phyloP scores from a whole-genome alignment of 2,888 invertebrate genomes.

The Diarsia brunnea region DNA sequence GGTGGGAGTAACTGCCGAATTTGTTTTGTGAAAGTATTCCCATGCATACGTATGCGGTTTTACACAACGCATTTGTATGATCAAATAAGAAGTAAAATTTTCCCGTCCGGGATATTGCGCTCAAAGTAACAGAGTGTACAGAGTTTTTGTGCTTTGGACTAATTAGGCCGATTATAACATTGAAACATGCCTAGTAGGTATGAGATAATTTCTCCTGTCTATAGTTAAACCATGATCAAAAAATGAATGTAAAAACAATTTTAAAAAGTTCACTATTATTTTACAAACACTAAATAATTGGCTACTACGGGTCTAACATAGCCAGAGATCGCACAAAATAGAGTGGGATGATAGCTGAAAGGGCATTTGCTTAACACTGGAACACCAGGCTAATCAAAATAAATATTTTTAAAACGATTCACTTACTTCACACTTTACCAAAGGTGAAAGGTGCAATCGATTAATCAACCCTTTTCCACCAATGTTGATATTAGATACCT shows the following conservation, averaged over 20 bases:
- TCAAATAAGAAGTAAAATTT: neutral
- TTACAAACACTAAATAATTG: neutral
- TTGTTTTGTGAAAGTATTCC: neutral
- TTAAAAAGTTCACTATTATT: neutral
- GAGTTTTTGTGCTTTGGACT: neutral
- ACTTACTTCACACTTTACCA: neutral
- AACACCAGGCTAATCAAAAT: too few relatives aligned
- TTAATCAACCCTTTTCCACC: neutral
- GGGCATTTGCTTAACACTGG: too few relatives aligned
- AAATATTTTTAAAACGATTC: neutral
- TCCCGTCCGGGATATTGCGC: too few relatives aligned
- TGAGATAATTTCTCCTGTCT: neutral
- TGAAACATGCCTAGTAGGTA: neutral
- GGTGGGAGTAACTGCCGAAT: slow-evolving; percentile 12
- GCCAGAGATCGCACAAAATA: too few relatives aligned
- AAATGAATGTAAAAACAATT: neutral
- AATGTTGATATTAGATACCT: neutral
- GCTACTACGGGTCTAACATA: too few relatives aligned
- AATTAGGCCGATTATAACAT: neutral
- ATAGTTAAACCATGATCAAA: neutral
- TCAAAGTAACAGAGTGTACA: too few relatives aligned
- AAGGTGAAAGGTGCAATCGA: neutral
- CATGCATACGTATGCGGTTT: too few relatives aligned
- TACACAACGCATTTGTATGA: neutral
- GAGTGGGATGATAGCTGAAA: too few relatives aligned